Evolutionary conservation across 2,888 invertebrate species (phyloP).

Genomic region (Netelia melanura): DNA sequence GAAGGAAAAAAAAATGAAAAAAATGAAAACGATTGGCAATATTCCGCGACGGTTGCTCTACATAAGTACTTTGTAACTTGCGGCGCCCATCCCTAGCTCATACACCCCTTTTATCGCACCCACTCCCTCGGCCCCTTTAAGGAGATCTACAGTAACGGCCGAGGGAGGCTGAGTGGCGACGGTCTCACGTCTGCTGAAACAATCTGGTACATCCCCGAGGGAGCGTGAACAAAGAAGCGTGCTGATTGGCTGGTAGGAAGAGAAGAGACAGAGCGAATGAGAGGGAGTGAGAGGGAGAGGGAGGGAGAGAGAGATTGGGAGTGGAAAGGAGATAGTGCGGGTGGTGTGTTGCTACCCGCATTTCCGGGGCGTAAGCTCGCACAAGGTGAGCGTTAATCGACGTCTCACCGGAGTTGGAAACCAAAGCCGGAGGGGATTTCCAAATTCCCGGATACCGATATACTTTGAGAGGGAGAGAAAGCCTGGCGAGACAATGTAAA

Average conservation of each 20-base stretch:
- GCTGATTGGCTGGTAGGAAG: constrained; percentile 30
- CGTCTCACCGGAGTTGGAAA: constrained; percentile 29
- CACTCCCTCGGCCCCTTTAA: no score
- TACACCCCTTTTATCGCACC: no score
- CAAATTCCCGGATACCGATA: constrained; percentile 44
- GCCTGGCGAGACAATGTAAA: constrained; percentile 24
- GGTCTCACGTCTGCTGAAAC: constrained; percentile 18
- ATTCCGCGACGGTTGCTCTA: no score
- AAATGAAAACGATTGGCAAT: no score
- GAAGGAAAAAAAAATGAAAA: no score
- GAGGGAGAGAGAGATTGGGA: constrained; percentile 24
- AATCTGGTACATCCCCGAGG: constrained; percentile 19
- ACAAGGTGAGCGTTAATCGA: constrained; percentile 60
- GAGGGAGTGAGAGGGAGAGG: not conserved
- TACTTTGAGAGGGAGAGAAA: constrained; percentile 13
- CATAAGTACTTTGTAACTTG: no score
- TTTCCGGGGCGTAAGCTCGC: constrained; percentile 46
- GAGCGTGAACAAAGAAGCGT: constrained; percentile 4
- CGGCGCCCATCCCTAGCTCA: no score
- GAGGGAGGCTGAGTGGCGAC: not conserved
- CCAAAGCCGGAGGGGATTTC: constrained; percentile 48
- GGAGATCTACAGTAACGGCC: no score
- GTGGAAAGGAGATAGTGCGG: constrained; percentile 51
- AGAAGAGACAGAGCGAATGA: not conserved
- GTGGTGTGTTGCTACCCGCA: constrained; percentile 58